A percentile compares a stretch with the other conserved stretches of the same genome.
These are phyloP conservation scores for Melieria omissa DNA, from an alignment of 2,888 invertebrate species.

Conservation along the genomic window DNA sequence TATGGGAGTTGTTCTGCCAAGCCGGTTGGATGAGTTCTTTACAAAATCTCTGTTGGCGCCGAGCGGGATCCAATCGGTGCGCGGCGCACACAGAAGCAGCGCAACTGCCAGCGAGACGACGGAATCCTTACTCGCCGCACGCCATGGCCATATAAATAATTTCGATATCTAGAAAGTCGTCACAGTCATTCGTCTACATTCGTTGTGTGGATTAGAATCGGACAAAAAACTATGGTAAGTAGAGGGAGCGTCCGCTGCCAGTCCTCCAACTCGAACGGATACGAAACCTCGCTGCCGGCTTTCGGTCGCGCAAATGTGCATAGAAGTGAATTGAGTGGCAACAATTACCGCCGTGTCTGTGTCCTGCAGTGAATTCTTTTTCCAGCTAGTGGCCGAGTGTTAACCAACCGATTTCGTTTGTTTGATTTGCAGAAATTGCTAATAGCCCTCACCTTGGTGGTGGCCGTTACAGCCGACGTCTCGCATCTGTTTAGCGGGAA, in stretches of 20 bases:
- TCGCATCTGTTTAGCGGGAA: constrained; percentile 62
- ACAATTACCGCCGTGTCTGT: no score
- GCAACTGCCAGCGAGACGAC: constrained; percentile 23
- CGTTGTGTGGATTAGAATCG: constrained; percentile 58
- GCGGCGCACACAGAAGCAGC: constrained; percentile 5
- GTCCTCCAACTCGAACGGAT: neutral
- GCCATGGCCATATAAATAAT: constrained; percentile 59
- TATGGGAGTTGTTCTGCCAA: constrained; percentile 55
- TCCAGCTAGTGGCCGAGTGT: neutral
- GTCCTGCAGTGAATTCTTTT: neutral
- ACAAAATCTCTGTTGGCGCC: constrained; percentile 11
- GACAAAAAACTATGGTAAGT: constrained; percentile 57
- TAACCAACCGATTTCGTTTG: neutral
- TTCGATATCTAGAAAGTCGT: constrained; percentile 52
- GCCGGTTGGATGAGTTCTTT: constrained; percentile 58
- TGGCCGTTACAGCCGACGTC: constrained; percentile 58
- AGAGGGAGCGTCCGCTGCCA: constrained; percentile 12
- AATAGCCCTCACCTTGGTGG: constrained; percentile 58
- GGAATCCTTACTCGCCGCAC: constrained; percentile 52
- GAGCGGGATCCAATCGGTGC: neutral
- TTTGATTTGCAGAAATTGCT: constrained; percentile 55
- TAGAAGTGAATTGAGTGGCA: no score
- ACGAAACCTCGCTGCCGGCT: no score
- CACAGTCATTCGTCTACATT: constrained; percentile 62
- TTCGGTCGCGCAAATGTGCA: no score